phyloP scores from a whole-genome alignment of 2,113 vertebrate genomes.

The Ariopsis seemanni region DNA sequence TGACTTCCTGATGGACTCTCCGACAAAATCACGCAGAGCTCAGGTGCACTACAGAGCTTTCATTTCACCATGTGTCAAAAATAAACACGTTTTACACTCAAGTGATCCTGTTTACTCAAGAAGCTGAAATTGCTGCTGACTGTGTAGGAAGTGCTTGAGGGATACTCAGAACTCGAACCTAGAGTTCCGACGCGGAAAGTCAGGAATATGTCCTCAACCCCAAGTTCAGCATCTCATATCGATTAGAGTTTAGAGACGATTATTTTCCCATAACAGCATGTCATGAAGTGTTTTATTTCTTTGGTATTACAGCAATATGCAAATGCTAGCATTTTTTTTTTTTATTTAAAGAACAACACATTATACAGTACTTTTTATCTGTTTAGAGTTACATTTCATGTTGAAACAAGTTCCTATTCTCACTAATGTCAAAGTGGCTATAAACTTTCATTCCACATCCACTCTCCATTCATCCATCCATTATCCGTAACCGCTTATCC shows the following conservation, averaged over 20 bases:
- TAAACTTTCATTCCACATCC: too few relatives aligned
- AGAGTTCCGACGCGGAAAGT: neutral
- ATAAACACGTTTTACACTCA: neutral
- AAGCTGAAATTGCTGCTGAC: neutral
- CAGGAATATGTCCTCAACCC: neutral
- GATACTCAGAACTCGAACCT: neutral
- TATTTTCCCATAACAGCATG: neutral
- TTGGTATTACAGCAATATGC: too few relatives aligned
- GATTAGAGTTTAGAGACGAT: neutral
- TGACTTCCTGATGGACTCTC: slow-evolving; percentile 38
- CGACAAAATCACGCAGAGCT: neutral
- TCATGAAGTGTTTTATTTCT: neutral
- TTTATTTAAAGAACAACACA: neutral
- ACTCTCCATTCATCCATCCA: too few relatives aligned
- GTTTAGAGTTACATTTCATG: neutral
- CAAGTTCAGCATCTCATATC: neutral
- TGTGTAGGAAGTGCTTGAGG: neutral
- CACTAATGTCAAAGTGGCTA: neutral
- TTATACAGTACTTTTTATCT: neutral
- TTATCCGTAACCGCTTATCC: too few relatives aligned
- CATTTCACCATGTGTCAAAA: neutral
- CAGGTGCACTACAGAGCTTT: neutral
- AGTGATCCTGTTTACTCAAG: neutral
- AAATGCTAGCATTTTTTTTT: neutral
- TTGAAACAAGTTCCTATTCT: neutral